Evolutionary conservation across 35 echinoderm and acorn worm genomes (phyloP).

Genomic region (Eucidaris tribuloides): DNA sequence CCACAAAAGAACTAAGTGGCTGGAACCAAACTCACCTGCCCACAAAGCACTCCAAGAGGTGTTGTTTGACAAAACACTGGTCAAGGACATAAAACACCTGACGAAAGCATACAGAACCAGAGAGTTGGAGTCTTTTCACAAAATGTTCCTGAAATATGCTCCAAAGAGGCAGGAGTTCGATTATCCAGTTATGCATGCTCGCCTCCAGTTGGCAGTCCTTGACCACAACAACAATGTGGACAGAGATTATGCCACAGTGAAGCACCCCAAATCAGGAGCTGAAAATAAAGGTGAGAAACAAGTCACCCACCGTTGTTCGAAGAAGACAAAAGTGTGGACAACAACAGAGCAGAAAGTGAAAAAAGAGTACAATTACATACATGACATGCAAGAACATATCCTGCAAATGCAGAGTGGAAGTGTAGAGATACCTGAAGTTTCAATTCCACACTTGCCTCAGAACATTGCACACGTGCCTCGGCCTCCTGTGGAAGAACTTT

Average conservation of each 20-base stretch:
- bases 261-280: not conserved
- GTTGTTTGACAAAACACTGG: slow-evolving; percentile 13
- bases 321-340: not conserved
- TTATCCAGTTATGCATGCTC: slow-evolving; percentile 43
- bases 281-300: not conserved
- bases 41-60: slow-evolving; percentile 27
- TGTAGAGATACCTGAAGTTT: not conserved
- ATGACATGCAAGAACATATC: not conserved
- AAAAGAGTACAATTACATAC: not conserved
- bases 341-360: not conserved
- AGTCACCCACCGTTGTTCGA: not conserved
- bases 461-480: not conserved
- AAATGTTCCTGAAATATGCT: slow-evolving; percentile 62
- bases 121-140: slow-evolving; percentile 49
- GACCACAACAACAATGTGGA: slow-evolving; percentile 61
- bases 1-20: slow-evolving; percentile 3
- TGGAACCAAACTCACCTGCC: slow-evolving; percentile 13
- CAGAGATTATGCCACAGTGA: slow-evolving; percentile 22
- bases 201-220: slow-evolving; percentile 49
- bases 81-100: slow-evolving; percentile 44
- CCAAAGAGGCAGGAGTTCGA: slow-evolving; percentile 60
- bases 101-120: slow-evolving; percentile 52
- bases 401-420: not conserved
- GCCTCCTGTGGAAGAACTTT: not conserved
- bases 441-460: not conserved